Evolutionary conservation across 2,888 invertebrate genomes (phyloP), one percentile per base, ranked within the genome.

Genomic region (Thymelicus acteon): DNA sequence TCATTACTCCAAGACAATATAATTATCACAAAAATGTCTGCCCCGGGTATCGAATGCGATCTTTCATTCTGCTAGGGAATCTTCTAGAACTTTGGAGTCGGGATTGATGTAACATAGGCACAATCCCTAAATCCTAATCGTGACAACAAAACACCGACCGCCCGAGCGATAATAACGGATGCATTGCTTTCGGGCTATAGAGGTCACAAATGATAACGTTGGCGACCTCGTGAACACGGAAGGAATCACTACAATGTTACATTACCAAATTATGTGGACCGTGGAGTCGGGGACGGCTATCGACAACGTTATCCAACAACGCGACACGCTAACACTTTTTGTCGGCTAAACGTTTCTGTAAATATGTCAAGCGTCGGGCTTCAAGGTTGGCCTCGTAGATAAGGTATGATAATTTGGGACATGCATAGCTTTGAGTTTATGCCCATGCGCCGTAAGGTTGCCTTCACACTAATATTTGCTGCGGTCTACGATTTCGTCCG

Each of bases 361-460:
- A 91, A 90, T 85, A 92, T 86, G 85, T 82, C 89, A 82, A 76
- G 82, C 81, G 79, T 84, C 82, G 87, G 85, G 84, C 88, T 85
- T 84, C 92, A 93, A 93, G 93, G 93, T 83, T 91, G 87, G 85
- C 91, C 90, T 91, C 87, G 86, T 78, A 89, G 93, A 93, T 93
- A 93, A 91, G 83, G 75, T 77, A 79, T 78, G 91, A 92, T 91
- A 90, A 91, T 91, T 92, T 89, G 84, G 89, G 84, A 82, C 87
- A 86, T 85, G 81, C 82, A 78, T 69, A 62, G 72, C 83, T 82
- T 82, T 78, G 78, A 81, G 80, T 79, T 82, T 78, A 78, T 81
- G 80, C 79, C 71, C 74, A 48, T 65, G 15, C 60, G 70, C 40
- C 15, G 12, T 70, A 64, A 64, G 49, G 70, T 63, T 39, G 44